Percentiles rank a stretch among this genome's conserved stretches.
Conservation (phyloP, 1,140 invertebrate species). For the Psix sp. region DNA sequence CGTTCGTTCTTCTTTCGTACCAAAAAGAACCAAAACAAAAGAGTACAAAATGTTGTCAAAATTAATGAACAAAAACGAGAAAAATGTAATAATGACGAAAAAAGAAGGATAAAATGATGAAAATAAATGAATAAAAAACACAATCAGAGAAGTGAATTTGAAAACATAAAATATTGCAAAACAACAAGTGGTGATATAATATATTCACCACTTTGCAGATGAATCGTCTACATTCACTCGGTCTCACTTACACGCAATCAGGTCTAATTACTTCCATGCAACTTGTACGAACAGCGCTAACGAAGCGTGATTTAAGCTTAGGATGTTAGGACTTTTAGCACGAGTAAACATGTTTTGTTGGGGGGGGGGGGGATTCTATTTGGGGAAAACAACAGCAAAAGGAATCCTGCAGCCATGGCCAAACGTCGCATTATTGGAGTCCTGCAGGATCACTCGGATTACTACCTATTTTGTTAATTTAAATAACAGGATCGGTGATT, state of each 20-base stretch:
- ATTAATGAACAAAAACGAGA: too few species aligned
- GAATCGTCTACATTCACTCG: too few species aligned
- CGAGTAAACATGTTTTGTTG: slow-evolving; percentile 13
- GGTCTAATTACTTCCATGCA: slow-evolving; percentile 55
- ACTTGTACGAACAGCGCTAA: slow-evolving; percentile 55
- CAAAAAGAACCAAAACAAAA: not conserved
- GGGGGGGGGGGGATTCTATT: not conserved
- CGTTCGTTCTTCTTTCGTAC: slow-evolving; percentile 61
- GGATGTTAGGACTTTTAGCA: slow-evolving; percentile 56
- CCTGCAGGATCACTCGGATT: slow-evolving; percentile 65
- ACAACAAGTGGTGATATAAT: too few species aligned
- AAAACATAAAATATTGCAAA: too few species aligned
- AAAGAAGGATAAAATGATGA: too few species aligned
- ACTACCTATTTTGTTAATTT: slow-evolving; percentile 33
- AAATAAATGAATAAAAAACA: too few species aligned
- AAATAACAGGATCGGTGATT: slow-evolving; percentile 12
- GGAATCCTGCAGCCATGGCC: slow-evolving; percentile 65
- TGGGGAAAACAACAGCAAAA: slow-evolving; percentile 36
- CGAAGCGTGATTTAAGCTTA: slow-evolving; percentile 66
- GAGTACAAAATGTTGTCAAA: not conserved
- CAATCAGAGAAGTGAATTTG: not conserved
- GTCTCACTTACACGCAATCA: not conserved
- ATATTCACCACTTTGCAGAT: too few species aligned
- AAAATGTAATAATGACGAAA: too few species aligned
- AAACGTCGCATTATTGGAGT: slow-evolving; percentile 68